Evolutionary conservation across 2,888 invertebrate species (phyloP), one percentile per base, ranked within the genome.

Genomic region (Drosophila maculinotata): DNA sequence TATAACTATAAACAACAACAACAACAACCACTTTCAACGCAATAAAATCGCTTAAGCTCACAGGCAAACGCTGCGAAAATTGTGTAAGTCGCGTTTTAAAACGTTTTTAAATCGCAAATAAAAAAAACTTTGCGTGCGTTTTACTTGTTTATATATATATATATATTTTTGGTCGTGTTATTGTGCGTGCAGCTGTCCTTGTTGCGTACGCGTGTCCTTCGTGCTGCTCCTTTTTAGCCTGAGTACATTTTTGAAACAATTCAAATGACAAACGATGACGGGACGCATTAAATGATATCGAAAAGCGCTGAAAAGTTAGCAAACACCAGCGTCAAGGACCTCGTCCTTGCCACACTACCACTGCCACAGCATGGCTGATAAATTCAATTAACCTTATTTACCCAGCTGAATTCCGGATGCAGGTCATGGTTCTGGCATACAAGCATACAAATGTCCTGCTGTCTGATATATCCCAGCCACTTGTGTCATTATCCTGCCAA

Each of bases 211-310:
- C 49, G 63, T 72, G 75, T 72, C 75, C 75, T 74, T 74, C 53
- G 57, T 23, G 23, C 12, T 25, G 12, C 28, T 7, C 10, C 10
- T 15, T 7, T n/a, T 20, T 3, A 20, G n/a, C 26, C 59, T 44
- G 45, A 42, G 53, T 63, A 69, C 28, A 66, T 62, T 71, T 68
- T 62, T 54, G 60, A 78, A 76, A 64, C 66, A 79, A 64, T 78
- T 74, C 51, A 66, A 58, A 59, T 25, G 51, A 23, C 54, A 33
- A 28, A 31, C 26, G 20, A 20, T 45, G 36, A 60, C 41, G 30
- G 2, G 15, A 3, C 25, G 53, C 47, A 42, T 44, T 38, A 20
- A 62, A 58, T 39, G 23, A 26, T 35, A 56, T 47, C 28, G 33
- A 10, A 42, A n/a, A 31, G 4, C 20, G 20, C 14, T 33, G n/a